Evolutionary conservation across 92 coral and sea anemone genomes (phyloP).

Genomic region (Parazoanthus darwini): DNA sequence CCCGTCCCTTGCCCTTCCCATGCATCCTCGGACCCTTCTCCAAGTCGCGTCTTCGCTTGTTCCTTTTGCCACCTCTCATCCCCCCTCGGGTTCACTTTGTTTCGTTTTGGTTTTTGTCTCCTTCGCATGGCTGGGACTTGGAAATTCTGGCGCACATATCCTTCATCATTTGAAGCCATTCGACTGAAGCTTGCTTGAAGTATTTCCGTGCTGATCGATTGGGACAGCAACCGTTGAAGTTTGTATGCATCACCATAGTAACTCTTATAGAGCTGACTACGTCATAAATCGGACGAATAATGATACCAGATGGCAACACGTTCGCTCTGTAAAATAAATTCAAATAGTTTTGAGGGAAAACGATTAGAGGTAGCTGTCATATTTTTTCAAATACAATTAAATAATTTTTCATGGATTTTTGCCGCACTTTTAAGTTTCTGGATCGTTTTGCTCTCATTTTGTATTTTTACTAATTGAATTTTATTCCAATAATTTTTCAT

Average conservation of each 20-base stretch:
- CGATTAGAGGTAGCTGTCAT: neutral
- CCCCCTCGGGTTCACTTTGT: neutral
- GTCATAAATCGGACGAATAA: conserved; percentile 13
- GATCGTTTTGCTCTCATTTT: too few relatives aligned
- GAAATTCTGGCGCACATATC: neutral
- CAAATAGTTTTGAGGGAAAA: neutral
- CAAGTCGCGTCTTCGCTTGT: neutral
- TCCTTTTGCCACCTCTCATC: neutral
- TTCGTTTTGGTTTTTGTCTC: neutral
- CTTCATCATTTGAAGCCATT: conserved; percentile 35
- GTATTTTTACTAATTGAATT: too few relatives aligned
- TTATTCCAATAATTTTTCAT: too few relatives aligned
- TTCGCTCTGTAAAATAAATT: conserved; percentile 15
- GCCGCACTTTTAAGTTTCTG: too few relatives aligned
- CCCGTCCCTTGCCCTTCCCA: too few relatives aligned
- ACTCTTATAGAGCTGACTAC: neutral
- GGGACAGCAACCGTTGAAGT: conserved; percentile 34
- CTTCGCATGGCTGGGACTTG: neutral
- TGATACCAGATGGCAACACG: conserved; percentile 19
- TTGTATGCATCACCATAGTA: conserved; percentile 25
- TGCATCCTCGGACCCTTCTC: neutral
- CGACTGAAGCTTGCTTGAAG: conserved; percentile 27
- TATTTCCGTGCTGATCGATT: conserved; percentile 7
- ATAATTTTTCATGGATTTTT: too few relatives aligned
- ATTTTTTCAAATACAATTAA: too few relatives aligned